phyloP scores from a whole-genome alignment of 2,888 invertebrate genomes.

The Smittia sp. region DNA sequence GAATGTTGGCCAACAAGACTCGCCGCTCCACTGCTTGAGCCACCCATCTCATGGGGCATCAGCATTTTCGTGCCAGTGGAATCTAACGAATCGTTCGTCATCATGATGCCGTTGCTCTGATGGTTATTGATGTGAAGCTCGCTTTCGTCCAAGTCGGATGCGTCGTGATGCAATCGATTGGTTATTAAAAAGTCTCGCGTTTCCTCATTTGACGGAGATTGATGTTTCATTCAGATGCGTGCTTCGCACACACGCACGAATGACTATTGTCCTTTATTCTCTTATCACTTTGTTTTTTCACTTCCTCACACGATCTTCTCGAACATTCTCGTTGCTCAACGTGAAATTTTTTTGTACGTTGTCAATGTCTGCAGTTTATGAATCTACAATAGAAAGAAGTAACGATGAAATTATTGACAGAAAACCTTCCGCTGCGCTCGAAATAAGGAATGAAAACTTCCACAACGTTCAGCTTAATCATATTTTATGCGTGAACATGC shows the following conservation, averaged over 20 bases:
- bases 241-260: neutral
- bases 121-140: slow-evolving; percentile 3
- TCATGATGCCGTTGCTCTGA: neutral
- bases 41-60: slow-evolving; percentile 53
- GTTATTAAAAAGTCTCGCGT: neutral
- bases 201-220: slow-evolving; percentile 2
- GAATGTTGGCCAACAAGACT: slow-evolving; percentile 37
- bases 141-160: neutral
- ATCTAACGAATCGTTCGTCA: slow-evolving; percentile 23
- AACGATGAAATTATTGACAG: too few species aligned
- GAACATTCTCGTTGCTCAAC: too few species aligned
- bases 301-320: too few species aligned
- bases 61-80: slow-evolving; percentile 43
- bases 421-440: neutral
- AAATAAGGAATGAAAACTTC: neutral
- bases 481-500: too few species aligned
- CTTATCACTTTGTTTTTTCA: too few species aligned
- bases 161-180: slow-evolving; percentile 15
- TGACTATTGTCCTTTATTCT: too few species aligned
- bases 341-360: too few species aligned
- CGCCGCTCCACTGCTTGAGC: slow-evolving; percentile 45
- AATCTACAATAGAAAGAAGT: too few species aligned
- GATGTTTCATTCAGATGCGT: slow-evolving; percentile 19
- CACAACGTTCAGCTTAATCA: neutral
- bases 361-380: neutral